Evolutionary conservation across 2,797 vertebrate species (phyloP).

Genomic region (Rhynchonycteris naso): DNA sequence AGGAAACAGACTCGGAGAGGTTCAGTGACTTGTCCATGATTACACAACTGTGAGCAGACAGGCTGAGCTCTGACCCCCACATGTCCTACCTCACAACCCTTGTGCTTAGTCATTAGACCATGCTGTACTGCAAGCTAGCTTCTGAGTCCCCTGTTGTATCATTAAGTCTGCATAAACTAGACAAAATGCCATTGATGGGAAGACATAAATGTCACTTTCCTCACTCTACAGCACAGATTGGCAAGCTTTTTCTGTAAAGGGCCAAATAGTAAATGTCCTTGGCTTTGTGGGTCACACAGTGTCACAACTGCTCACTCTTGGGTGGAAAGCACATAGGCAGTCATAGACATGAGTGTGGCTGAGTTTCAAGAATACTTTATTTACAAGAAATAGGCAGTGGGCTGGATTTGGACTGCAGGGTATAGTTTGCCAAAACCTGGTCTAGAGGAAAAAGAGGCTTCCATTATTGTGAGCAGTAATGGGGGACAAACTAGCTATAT

Average conservation of each 20-base stretch:
- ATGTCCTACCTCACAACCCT: not conserved
- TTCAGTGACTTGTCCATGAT: not conserved
- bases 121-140: not conserved
- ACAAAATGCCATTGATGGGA: not conserved
- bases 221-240: not conserved
- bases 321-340: not conserved
- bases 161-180: not conserved
- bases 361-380: not conserved
- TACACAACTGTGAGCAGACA: not conserved
- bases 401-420: not conserved
- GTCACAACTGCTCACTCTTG: not conserved
- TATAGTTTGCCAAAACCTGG: not conserved
- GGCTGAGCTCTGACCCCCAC: not conserved
- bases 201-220: not conserved
- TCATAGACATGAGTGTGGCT: not conserved
- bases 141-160: not conserved
- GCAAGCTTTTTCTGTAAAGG: not conserved
- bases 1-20: not conserved
- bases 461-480: not conserved
- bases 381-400: not conserved
- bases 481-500: not conserved
- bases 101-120: not conserved
- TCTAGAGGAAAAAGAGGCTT: not conserved
- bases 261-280: not conserved
- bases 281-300: not conserved